Conservation (phyloP, 1,140 invertebrate species). For the Ooceraea biroi region DNA sequence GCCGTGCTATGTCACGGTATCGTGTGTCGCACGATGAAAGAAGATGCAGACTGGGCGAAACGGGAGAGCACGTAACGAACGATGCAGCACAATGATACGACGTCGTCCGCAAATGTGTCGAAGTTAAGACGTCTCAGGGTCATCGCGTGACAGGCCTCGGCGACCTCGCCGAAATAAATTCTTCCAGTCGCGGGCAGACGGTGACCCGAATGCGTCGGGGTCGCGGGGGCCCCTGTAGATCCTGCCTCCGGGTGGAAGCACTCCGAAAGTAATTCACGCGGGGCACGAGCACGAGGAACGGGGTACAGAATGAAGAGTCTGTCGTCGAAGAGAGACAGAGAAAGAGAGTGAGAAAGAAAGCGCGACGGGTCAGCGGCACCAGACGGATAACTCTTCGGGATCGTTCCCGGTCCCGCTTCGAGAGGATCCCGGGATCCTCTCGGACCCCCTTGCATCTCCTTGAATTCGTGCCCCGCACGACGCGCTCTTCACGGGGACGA, state of each 20-base stretch:
- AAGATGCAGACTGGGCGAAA: slow-evolving; percentile 22
- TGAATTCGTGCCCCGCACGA: neutral
- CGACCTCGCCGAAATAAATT: slow-evolving; percentile 78
- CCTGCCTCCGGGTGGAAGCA: neutral
- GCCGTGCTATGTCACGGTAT: slow-evolving; percentile 2
- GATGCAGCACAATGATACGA: slow-evolving; percentile 41
- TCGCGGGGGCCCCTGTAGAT: slow-evolving; percentile 65
- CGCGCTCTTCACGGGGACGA: neutral
- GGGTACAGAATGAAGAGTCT: slow-evolving; percentile 58
- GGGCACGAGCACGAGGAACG: slow-evolving; percentile 36
- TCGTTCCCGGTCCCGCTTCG: slow-evolving; percentile 16
- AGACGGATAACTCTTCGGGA: slow-evolving; percentile 72
- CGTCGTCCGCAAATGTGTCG: slow-evolving; percentile 65
- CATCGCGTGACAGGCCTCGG: slow-evolving; percentile 59
- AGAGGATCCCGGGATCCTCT: neutral
- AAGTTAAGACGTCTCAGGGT: slow-evolving; percentile 76
- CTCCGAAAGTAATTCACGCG: slow-evolving; percentile 65
- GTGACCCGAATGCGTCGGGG: slow-evolving; percentile 53
- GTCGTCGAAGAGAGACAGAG: slow-evolving; percentile 65
- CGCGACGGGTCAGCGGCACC: slow-evolving; percentile 59
- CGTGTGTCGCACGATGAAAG: neutral
- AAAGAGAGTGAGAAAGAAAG: slow-evolving; percentile 48
- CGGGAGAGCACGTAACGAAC: slow-evolving; percentile 21
- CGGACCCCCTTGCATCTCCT: neutral
- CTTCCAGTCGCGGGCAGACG: slow-evolving; percentile 23